Conservation (phyloP, 1,140 invertebrate genomes). For the Riptortus pedestris region DNA sequence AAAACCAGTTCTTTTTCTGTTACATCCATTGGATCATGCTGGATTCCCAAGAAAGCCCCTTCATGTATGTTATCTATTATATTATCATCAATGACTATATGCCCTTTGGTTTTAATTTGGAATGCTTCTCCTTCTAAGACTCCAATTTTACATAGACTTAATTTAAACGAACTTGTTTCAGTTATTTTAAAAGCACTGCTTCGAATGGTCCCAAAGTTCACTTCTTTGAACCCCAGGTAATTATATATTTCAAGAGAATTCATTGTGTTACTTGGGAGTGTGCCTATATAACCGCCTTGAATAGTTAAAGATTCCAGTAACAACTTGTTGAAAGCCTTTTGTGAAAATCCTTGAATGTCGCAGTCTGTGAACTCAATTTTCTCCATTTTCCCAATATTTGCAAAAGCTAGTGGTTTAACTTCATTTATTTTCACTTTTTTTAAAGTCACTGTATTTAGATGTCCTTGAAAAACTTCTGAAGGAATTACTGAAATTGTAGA, state of each 20-base stretch:
- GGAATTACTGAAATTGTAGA: constrained; percentile 47
- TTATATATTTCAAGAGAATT: constrained; percentile 58
- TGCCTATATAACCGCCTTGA: constrained; percentile 41
- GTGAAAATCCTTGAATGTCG: constrained; percentile 47
- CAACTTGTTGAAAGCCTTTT: constrained; percentile 69
- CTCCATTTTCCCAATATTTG: constrained; percentile 46
- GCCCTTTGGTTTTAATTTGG: constrained; percentile 47
- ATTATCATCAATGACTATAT: constrained; percentile 55
- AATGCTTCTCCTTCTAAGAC: constrained; percentile 53
- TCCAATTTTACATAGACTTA: constrained; percentile 50
- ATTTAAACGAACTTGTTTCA: constrained; percentile 45
- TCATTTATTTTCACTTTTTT: constrained; percentile 47
- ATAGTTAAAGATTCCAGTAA: constrained; percentile 44
- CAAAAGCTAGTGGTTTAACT: constrained; percentile 59
- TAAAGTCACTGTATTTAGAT: constrained; percentile 54
- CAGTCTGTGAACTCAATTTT: constrained; percentile 45
- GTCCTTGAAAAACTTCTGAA: constrained; percentile 55
- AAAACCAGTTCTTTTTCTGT: constrained; percentile 46
- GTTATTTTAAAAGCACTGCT: constrained; percentile 48
- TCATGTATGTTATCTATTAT: constrained; percentile 43
- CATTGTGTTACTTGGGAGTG: constrained; percentile 54
- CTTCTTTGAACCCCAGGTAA: constrained; percentile 44
- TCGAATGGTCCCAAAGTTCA: constrained; percentile 37
- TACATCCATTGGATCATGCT: constrained; percentile 36
- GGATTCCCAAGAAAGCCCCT: constrained; percentile 51